A percentile compares a stretch with the other conserved stretches of the same genome.
Evolutionary conservation across 2,797 vertebrate species (phyloP).

Genomic region (Diplodus sargus): DNA sequence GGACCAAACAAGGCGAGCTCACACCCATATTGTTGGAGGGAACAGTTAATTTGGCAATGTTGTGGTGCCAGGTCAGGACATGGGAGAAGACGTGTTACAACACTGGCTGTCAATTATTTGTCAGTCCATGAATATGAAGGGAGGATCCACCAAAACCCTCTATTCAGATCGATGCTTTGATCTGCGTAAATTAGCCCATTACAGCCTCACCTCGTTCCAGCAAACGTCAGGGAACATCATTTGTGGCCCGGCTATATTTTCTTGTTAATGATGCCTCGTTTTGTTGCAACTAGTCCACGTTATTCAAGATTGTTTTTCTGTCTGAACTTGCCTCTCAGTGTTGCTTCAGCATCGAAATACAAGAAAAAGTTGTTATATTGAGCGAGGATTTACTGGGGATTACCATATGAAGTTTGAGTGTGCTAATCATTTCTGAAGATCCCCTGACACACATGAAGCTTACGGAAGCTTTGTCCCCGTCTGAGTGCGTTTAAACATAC

Average conservation of each 20-base stretch:
- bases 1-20: conserved; percentile 50
- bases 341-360: conserved; percentile 13
- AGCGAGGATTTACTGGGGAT: conserved; percentile 17
- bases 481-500: conserved; percentile 2
- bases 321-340: conserved; percentile 27
- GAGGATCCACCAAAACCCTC: conserved; percentile 48
- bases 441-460: conserved; percentile 21
- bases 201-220: conserved; percentile 21
- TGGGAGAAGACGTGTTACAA: conserved; percentile 56
- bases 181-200: conserved; percentile 15
- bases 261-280: neutral
- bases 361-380: neutral
- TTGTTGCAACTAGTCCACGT: conserved; percentile 11
- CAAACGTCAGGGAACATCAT: neutral
- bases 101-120: conserved; percentile 35
- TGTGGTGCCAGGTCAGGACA: conserved; percentile 3
- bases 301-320: conserved; percentile 9
- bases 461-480: conserved; percentile 20
- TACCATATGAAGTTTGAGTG: neutral
- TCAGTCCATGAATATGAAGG: conserved; percentile 14
- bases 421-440: conserved; percentile 7
- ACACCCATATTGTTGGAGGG: conserved; percentile 36
- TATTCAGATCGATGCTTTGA: conserved; percentile 49
- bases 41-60: conserved; percentile 39
- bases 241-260: neutral